A percentile compares a stretch with the other conserved stretches of the same genome.
phyloP scores from a whole-genome alignment of 2,797 vertebrate genomes.

The Anabas testudineus region DNA sequence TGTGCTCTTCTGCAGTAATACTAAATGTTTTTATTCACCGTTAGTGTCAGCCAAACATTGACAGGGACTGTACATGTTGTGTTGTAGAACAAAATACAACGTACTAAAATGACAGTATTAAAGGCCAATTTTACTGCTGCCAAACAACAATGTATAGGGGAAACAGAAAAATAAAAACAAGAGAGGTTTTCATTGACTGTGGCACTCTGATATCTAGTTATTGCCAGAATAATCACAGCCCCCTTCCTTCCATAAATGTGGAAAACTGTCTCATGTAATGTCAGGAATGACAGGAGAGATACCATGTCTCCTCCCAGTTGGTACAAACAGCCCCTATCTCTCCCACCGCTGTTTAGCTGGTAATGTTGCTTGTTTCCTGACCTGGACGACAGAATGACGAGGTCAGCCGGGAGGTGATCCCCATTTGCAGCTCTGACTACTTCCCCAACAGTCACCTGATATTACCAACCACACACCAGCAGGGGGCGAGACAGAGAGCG shows the following conservation, averaged over 20 bases:
- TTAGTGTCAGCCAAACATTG: conserved; percentile 42
- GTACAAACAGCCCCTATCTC: conserved; percentile 53
- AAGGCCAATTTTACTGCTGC: not conserved
- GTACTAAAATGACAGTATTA: conserved; percentile 11
- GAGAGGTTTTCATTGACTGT: conserved; percentile 20
- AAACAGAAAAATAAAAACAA: not conserved
- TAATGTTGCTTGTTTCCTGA: conserved; percentile 86
- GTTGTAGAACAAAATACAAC: conserved; percentile 23
- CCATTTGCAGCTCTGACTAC: conserved; percentile 99
- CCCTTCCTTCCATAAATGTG: conserved; percentile 30
- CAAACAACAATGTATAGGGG: conserved; percentile 20
- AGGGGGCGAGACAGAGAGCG: conserved; percentile 80
- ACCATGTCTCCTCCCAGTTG: conserved; percentile 20
- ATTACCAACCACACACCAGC: conserved; percentile 85
- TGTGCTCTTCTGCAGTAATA: conserved; percentile 7
- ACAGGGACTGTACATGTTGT: conserved; percentile 7
- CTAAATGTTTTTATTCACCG: conserved; percentile 31
- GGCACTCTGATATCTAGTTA: conserved; percentile 24
- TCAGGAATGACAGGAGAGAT: conserved; percentile 41
- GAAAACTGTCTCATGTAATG: conserved; percentile 21
- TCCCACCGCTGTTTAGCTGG: conserved; percentile 67
- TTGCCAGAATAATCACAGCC: conserved; percentile 23
- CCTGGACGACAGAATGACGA: conserved; percentile 99
- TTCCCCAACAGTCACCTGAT: conserved; percentile 98
- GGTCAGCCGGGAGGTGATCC: conserved; percentile 99